Evolutionary conservation across 2,888 invertebrate species (phyloP), one percentile per base, ranked within the genome.

Genomic region (Epistrophella euchroma): DNA sequence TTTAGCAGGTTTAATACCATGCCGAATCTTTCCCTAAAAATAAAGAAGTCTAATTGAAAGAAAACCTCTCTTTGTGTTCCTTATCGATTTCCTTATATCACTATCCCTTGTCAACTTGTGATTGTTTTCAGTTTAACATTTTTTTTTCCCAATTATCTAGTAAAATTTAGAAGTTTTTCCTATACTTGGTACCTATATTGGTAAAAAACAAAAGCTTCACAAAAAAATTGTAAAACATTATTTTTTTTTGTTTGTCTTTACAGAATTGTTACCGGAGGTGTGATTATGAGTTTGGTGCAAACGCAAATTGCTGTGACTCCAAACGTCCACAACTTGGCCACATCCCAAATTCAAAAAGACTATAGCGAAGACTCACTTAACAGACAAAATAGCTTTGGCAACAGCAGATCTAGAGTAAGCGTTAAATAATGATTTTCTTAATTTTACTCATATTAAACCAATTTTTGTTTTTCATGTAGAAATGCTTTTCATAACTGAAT

Each of bases 281-380:
- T 92, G 91, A 91, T 92, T 91, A 92, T 92, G 92, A 92, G 92
- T 91, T 92, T 92, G 90, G 91, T 91, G 88, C 92, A 92, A 90
- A 91, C 92, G 89, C 92, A 92, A 91, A 90, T 92, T 90, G 92
- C 92, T 88, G 90, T 92, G 88, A 91, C 92, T 91, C 90, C 91
- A 90, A 92, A 90, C 91, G 90, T 91, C 90, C 90, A 91, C 91
- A 91, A 90, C 89, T 89, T 91, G 90, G 89, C 89, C 88, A 52
- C 88, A 72, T 87, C 88, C 70, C 89, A 89, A 86, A 89, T 89
- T 72, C 90, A 90, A 88, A 90, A 90, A 88, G 90, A 90, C 52
- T 90, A 89, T 88, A 89, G 89, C 88, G 92, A 92, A 88, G 91
- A 91, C 77, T 75, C 89, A 37, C 89, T 92, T 88, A 90, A 90